phyloP scores from a whole-genome alignment of 2,113 vertebrate genomes.

The Spea multiplicata region DNA sequence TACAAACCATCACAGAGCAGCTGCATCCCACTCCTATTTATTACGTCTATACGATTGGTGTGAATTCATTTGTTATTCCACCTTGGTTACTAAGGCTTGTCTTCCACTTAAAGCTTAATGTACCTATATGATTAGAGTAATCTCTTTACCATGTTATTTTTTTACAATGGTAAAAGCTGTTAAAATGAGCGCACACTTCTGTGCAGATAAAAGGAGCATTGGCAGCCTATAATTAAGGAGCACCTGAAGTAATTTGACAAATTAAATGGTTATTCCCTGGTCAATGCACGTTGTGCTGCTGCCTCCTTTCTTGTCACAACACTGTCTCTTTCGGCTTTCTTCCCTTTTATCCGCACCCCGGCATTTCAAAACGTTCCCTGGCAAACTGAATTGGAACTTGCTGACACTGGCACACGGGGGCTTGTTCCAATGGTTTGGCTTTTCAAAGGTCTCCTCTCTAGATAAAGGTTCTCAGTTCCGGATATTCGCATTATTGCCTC shows the following conservation, averaged over 20 bases:
- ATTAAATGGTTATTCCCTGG: constrained; percentile 32
- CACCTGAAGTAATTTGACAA: constrained; percentile 31
- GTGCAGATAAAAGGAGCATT: constrained; percentile 24
- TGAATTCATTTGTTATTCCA: constrained; percentile 19
- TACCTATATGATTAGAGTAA: constrained; percentile 46
- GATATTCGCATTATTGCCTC: no score
- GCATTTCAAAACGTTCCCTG: not conserved
- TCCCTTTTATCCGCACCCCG: constrained; percentile 10
- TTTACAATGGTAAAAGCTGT: constrained; percentile 31
- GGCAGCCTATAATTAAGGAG: constrained; percentile 22
- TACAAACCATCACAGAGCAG: constrained; percentile 8
- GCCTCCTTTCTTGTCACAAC: constrained; percentile 30
- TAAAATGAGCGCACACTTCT: constrained; percentile 19
- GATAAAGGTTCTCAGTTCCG: not conserved
- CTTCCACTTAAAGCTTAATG: constrained; percentile 42
- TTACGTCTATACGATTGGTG: not conserved
- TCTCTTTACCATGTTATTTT: constrained; percentile 42
- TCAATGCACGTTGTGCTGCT: constrained; percentile 33
- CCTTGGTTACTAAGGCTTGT: constrained; percentile 27
- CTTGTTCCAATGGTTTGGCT: not conserved
- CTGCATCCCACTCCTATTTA: not conserved
- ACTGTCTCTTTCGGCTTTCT: not conserved
- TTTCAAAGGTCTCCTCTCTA: not conserved
- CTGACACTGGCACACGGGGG: not conserved
- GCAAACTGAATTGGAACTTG: not conserved